Percentiles rank a stretch among this genome's conserved stretches.
Evolutionary conservation across 2,888 invertebrate genomes (phyloP).

Genomic region (Ectemnius continuus): DNA sequence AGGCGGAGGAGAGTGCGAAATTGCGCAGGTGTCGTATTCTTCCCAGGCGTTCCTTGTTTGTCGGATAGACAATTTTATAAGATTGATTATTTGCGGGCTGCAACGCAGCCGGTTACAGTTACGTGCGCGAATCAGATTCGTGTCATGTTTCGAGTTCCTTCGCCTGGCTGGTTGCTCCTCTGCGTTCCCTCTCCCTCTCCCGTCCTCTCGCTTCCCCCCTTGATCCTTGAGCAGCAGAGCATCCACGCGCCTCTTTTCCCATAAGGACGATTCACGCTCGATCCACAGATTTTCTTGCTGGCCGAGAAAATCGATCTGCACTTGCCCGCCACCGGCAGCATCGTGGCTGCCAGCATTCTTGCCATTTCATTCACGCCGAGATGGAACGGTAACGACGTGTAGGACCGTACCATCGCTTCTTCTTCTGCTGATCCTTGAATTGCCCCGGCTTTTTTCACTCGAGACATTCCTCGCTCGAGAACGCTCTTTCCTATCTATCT

Average conservation of each 20-base stretch:
- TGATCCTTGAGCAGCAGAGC: slow-evolving; percentile 7
- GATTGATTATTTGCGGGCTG: not conserved
- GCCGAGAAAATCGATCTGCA: slow-evolving; percentile 28
- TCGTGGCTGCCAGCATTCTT: not conserved
- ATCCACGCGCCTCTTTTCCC: slow-evolving; percentile 33
- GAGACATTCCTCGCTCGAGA: not conserved
- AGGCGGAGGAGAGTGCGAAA: not conserved
- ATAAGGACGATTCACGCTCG: slow-evolving; percentile 49
- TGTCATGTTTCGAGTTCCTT: slow-evolving; percentile 16
- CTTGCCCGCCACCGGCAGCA: not conserved
- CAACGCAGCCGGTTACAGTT: slow-evolving; percentile 14
- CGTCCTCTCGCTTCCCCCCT: slow-evolving; percentile 1
- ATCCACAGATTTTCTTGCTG: slow-evolving; percentile 46
- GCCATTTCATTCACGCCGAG: slow-evolving; percentile 17
- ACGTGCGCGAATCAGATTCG: slow-evolving; percentile 16
- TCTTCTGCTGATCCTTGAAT: not conserved
- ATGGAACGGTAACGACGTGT: slow-evolving; percentile 7
- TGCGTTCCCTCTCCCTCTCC: not conserved
- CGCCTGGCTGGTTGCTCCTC: not conserved
- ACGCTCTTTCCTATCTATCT: not conserved
- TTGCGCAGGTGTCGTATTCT: slow-evolving; percentile 1
- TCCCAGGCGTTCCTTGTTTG: not conserved
- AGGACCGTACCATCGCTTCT: not conserved
- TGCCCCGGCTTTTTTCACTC: not conserved
- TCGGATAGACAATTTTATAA: not conserved